These are phyloP conservation scores for Phaenicophaeus curvirostris DNA, from an alignment of 2,797 vertebrate genomes.

Conservation along the genomic window DNA sequence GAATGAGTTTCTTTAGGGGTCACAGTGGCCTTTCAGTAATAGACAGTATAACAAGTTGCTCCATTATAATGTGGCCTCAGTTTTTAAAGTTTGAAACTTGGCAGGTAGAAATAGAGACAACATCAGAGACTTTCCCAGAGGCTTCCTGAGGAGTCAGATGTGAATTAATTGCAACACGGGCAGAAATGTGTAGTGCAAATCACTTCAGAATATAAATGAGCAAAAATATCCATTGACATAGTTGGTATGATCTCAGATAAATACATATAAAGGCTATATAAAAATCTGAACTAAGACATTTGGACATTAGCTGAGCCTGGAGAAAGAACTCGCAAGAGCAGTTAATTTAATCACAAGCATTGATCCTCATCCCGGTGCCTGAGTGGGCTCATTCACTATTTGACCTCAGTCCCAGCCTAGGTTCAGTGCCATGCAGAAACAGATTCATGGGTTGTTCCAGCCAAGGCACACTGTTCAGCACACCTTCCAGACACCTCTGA, in stretches of 20 bases:
- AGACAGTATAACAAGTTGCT: background rate
- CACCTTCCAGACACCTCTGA: background rate
- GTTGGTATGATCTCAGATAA: background rate
- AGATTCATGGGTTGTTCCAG: background rate
- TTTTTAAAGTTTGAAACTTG: background rate
- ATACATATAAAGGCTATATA: background rate
- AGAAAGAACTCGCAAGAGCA: background rate
- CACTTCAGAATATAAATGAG: background rate
- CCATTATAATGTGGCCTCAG: background rate
- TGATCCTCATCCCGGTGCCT: background rate
- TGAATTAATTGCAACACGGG: background rate
- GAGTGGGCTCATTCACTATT: background rate
- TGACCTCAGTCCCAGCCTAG: background rate
- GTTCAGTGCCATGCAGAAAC: background rate
- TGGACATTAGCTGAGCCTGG: background rate
- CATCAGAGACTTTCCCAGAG: background rate
- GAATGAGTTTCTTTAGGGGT: background rate
- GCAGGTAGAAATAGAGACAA: background rate
- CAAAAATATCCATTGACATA: background rate
- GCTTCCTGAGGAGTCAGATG: background rate
- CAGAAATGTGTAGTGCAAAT: background rate
- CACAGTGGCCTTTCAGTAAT: background rate
- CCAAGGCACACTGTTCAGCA: background rate
- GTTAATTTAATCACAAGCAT: background rate
- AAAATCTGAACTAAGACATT: background rate